These are phyloP conservation scores for Sesia apiformis DNA, from an alignment of 2,888 invertebrate species.

Conservation along the genomic window DNA sequence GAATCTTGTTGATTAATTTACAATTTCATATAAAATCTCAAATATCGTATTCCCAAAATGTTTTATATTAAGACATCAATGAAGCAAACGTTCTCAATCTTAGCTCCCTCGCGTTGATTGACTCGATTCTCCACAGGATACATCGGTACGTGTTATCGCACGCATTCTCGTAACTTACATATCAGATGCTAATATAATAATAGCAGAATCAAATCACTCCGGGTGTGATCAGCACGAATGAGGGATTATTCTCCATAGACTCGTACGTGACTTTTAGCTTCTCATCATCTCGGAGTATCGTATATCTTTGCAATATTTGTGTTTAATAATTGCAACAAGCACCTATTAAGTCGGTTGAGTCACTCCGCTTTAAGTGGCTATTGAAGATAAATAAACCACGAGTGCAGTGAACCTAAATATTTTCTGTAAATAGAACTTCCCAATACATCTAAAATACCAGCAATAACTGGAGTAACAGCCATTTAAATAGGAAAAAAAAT, in stretches of 20 bases:
- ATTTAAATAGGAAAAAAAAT: too few species aligned
- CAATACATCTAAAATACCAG: too few species aligned
- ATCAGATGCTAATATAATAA: conserved; percentile 24
- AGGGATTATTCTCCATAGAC: conserved; percentile 28
- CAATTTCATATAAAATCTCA: too few species aligned
- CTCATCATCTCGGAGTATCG: not conserved
- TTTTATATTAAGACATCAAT: conserved; percentile 1
- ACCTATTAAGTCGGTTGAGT: not conserved
- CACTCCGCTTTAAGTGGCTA: too few species aligned
- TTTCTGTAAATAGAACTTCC: too few species aligned
- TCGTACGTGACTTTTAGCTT: conserved; percentile 21
- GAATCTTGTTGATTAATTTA: too few species aligned
- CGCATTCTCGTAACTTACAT: conserved; percentile 16
- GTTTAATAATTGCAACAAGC: not conserved
- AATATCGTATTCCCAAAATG: too few species aligned
- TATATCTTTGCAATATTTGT: not conserved
- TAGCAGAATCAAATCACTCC: conserved; percentile 18
- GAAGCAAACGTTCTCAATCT: conserved; percentile 30
- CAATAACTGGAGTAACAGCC: too few species aligned
- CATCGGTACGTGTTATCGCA: conserved; percentile 3
- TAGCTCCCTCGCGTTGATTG: conserved; percentile 27
- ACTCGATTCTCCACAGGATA: conserved; percentile 2
- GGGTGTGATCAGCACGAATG: conserved; percentile 18
- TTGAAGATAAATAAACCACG: too few species aligned
- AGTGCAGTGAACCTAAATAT: too few species aligned